Evolutionary conservation across 2,888 invertebrate genomes (phyloP).

Genomic region (Drosophila mercatorum): DNA sequence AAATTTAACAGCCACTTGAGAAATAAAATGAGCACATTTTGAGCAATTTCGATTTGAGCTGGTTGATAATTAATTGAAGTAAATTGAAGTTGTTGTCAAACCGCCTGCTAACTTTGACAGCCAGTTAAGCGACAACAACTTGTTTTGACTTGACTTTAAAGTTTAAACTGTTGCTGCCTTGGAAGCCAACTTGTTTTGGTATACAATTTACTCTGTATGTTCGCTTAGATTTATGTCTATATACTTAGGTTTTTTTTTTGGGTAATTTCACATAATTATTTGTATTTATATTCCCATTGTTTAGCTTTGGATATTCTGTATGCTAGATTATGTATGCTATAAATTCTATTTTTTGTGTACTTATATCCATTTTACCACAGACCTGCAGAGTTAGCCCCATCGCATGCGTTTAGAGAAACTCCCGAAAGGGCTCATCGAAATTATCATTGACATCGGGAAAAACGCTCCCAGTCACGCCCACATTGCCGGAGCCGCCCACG

Average conservation of each 20-base stretch:
- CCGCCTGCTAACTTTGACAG: not conserved
- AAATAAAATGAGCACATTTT: too few relatives aligned
- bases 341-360: conserved; percentile 48
- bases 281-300: conserved; percentile 1
- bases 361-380: conserved; percentile 57
- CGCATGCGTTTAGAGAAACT: conserved; percentile 78
- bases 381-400: conserved; percentile 8
- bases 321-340: conserved; percentile 29
- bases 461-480: conserved; percentile 26
- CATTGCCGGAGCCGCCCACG: conserved; percentile 24
- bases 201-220: not conserved
- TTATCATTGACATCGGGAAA: conserved; percentile 82
- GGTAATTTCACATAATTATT: conserved; percentile 3
- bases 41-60: too few relatives aligned
- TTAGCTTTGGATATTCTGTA: not conserved
- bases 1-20: not conserved
- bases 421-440: conserved; percentile 84
- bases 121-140: not conserved
- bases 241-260: not conserved
- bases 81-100: not conserved
- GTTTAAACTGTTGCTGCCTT: not conserved
- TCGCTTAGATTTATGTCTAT: not conserved
- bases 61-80: not conserved
- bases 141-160: not conserved
- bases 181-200: conserved; percentile 23